Conservation (phyloP, 53 echinoderm and acorn worm species). For the Astropecten irregularis region DNA sequence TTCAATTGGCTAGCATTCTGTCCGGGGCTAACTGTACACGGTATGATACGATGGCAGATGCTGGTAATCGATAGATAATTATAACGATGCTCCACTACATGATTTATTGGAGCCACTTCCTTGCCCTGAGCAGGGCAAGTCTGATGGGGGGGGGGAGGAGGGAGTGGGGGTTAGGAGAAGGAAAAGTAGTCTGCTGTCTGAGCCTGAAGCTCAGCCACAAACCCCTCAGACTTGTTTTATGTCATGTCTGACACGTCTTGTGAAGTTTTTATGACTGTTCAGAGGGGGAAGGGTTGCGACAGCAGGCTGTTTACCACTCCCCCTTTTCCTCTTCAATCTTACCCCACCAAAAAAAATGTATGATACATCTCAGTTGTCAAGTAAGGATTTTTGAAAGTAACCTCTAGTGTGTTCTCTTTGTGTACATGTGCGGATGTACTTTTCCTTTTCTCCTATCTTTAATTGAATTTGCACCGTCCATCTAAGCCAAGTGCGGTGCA, state of each 20-base stretch:
- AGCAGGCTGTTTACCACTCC: no score
- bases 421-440: no score
- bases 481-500: no score
- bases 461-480: no score
- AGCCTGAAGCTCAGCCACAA: slow-evolving; percentile 25
- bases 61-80: slow-evolving; percentile 55
- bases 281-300: slow-evolving; percentile 1
- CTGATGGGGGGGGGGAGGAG: not conserved
- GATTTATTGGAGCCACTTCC: slow-evolving; percentile 58
- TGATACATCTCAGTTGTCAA: no score
- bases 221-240: not conserved
- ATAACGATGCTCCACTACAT: slow-evolving; percentile 48
- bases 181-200: not conserved
- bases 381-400: no score
- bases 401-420: no score
- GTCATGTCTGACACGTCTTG: slow-evolving; percentile 15
- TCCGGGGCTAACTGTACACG: no score
- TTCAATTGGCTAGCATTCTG: not conserved
- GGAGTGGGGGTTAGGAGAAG: not conserved
- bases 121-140: slow-evolving; percentile 28
- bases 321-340: no score
- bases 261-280: not conserved
- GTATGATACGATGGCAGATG: no score
- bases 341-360: no score
- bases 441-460: no score